phyloP scores from a whole-genome alignment of 2,888 invertebrate species.

The Toxonevra muliebris region DNA sequence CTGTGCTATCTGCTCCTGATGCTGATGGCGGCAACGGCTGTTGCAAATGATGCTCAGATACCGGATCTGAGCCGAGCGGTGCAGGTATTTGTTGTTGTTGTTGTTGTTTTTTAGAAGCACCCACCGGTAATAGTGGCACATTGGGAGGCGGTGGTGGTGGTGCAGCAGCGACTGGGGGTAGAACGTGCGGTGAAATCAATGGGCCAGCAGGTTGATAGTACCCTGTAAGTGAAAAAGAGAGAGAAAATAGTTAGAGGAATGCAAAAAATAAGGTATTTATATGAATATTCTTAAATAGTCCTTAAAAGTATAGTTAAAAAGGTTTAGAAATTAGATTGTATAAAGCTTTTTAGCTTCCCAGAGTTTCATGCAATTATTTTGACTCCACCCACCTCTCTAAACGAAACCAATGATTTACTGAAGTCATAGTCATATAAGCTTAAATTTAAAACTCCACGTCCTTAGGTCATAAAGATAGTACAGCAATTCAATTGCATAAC shows the following conservation, averaged over 20 bases:
- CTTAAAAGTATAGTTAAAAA: background rate
- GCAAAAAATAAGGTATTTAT: slow-evolving; percentile 19
- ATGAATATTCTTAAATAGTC: background rate
- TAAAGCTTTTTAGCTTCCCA: no score
- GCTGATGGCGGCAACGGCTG: slow-evolving; percentile 34
- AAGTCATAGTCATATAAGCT: no score
- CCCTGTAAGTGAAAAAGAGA: slow-evolving; percentile 67
- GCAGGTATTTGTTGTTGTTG: slow-evolving; percentile 47
- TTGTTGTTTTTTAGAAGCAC: slow-evolving; percentile 25
- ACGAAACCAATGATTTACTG: no score
- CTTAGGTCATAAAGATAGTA: no score
- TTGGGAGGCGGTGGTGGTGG: slow-evolving; percentile 49
- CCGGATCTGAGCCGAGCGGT: slow-evolving; percentile 63
- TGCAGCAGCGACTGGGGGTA: slow-evolving; percentile 66
- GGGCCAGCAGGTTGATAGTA: slow-evolving; percentile 94
- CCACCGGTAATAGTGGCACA: slow-evolving; percentile 42
- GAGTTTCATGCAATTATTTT: no score
- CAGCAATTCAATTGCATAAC: no score
- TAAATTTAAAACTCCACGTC: no score
- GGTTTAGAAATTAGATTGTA: background rate
- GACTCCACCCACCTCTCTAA: no score
- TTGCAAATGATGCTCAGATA: slow-evolving; percentile 44
- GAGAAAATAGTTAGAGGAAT: background rate
- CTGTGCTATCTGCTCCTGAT: slow-evolving; percentile 50
- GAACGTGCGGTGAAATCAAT: slow-evolving; percentile 77